These are phyloP conservation scores for Gymnosoma rotundatum DNA, from an alignment of 2,888 invertebrate genomes.

Conservation along the genomic window DNA sequence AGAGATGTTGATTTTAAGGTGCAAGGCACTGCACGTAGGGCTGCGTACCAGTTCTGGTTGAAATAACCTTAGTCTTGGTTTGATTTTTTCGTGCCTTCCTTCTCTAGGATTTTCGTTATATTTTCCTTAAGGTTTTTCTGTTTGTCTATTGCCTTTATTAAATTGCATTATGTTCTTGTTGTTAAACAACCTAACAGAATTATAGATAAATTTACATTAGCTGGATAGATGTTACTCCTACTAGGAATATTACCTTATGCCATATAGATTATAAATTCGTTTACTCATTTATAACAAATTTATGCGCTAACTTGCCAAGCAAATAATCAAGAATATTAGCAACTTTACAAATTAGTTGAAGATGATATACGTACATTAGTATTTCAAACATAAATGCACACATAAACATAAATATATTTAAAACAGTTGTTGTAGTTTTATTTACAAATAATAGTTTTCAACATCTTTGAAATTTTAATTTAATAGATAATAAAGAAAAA, in stretches of 20 bases:
- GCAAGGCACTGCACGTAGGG: too few relatives aligned
- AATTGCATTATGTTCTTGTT: constrained; percentile 33
- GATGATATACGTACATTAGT: neutral
- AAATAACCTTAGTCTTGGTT: too few relatives aligned
- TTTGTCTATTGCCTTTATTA: neutral
- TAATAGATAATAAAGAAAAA: neutral
- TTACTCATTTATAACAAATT: constrained; percentile 49
- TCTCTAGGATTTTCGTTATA: too few relatives aligned
- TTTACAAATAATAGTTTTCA: neutral
- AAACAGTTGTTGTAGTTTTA: constrained; percentile 10
- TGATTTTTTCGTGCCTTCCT: too few relatives aligned
- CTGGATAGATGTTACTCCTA: constrained; percentile 1
- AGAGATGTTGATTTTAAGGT: too few relatives aligned
- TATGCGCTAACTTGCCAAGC: constrained; percentile 59
- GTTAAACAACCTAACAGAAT: constrained; percentile 44
- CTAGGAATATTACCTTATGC: neutral
- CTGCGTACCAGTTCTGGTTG: too few relatives aligned
- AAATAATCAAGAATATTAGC: constrained; percentile 57
- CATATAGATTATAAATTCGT: neutral
- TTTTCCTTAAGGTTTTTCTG: neutral
- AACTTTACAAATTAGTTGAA: constrained; percentile 61
- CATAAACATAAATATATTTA: neutral
- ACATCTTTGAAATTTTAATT: neutral
- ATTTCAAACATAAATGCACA: neutral
- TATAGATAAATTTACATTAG: constrained; percentile 62